Percentiles rank a stretch among this genome's conserved stretches.
These are phyloP conservation scores for Neodiprion fabricii DNA, from an alignment of 1,140 invertebrate genomes.

Conservation along the genomic window DNA sequence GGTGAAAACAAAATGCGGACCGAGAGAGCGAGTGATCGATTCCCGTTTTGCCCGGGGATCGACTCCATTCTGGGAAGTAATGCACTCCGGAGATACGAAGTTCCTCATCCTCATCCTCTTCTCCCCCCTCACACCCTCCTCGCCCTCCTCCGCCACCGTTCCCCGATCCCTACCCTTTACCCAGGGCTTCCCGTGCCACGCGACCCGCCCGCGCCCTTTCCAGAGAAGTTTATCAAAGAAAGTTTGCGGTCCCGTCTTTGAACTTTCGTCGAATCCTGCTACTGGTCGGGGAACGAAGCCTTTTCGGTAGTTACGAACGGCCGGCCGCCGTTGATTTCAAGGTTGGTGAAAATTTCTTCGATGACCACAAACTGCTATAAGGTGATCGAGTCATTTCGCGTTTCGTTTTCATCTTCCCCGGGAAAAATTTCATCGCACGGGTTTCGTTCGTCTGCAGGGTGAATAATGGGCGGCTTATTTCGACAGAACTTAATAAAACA, in stretches of 20 bases:
- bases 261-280: neutral
- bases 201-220: neutral
- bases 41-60: conserved; percentile 1
- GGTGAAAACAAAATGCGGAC: conserved; percentile 6
- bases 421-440: no score
- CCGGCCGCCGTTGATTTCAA: neutral
- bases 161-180: no score
- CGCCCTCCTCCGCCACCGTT: neutral
- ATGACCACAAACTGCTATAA: neutral
- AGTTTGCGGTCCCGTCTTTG: conserved; percentile 6
- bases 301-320: neutral
- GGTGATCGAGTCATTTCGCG: no score
- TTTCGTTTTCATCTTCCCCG: no score
- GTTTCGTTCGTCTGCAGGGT: no score
- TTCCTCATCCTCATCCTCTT: neutral
- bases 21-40: conserved; percentile 3
- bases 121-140: neutral
- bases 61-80: conserved; percentile 8
- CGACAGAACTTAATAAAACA: no score
- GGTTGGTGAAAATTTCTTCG: neutral
- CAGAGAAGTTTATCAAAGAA: neutral
- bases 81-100: conserved; percentile 15
- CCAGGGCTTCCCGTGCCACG: neutral
- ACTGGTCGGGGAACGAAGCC: neutral
- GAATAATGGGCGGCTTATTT: no score